Conservation (phyloP, 2,797 vertebrate species). For the Ctenopoma multispine region DNA sequence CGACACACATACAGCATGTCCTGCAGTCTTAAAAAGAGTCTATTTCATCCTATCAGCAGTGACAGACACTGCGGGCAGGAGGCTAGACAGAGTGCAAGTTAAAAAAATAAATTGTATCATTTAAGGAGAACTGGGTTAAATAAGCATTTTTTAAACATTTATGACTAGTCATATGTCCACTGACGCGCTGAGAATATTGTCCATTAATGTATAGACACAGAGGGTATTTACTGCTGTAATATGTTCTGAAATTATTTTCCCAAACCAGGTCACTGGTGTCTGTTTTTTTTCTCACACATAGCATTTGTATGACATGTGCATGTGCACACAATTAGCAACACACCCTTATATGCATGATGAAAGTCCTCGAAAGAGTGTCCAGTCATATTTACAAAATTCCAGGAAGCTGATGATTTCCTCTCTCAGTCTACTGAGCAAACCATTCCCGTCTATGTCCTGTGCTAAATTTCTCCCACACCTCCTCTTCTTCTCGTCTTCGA, state of each 20-base stretch:
- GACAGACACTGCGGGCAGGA: slow-evolving; percentile 50
- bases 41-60: slow-evolving; percentile 73
- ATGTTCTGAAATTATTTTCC: slow-evolving; percentile 29
- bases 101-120: neutral
- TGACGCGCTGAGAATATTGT: slow-evolving; percentile 21
- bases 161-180: slow-evolving; percentile 4
- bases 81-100: slow-evolving; percentile 44
- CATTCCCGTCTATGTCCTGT: slow-evolving; percentile 59
- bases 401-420: slow-evolving; percentile 73
- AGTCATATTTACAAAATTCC: slow-evolving; percentile 67
- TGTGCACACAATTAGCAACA: slow-evolving; percentile 22
- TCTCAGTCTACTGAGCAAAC: slow-evolving; percentile 62
- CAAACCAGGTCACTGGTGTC: slow-evolving; percentile 22
- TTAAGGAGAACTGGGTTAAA: slow-evolving; percentile 2
- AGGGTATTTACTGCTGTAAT: slow-evolving; percentile 8
- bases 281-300: slow-evolving; percentile 10
- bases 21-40: slow-evolving; percentile 64
- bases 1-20: slow-evolving; percentile 49
- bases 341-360: slow-evolving; percentile 50
- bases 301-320: slow-evolving; percentile 38
- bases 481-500: slow-evolving; percentile 28
- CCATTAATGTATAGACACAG: slow-evolving; percentile 18
- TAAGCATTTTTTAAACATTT: neutral
- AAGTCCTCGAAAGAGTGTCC: slow-evolving; percentile 57
- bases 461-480: slow-evolving; percentile 54